Percentiles rank a stretch among this genome's conserved stretches.
phyloP scores from a whole-genome alignment of 1,140 invertebrate species.

The Euglossa dilemma region DNA sequence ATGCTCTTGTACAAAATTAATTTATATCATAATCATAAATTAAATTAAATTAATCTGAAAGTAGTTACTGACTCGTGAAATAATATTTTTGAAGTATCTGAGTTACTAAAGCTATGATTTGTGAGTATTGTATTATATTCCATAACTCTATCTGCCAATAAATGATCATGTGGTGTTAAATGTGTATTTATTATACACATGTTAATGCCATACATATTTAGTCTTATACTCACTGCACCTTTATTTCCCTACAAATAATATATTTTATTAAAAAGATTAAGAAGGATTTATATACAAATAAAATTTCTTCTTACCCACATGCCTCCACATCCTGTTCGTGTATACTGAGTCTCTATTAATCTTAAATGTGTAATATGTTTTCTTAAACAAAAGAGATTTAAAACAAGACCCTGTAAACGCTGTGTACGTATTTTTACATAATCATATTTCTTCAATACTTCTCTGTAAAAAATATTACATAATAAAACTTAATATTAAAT shows the following conservation, averaged over 20 bases:
- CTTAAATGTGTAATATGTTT: constrained; percentile 91
- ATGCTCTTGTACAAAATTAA: neutral
- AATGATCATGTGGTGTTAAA: constrained; percentile 93
- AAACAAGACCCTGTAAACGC: constrained; percentile 90
- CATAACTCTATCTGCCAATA: constrained; percentile 89
- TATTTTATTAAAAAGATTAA: neutral
- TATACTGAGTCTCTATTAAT: constrained; percentile 92
- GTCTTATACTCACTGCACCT: constrained; percentile 93
- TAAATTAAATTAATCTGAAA: neutral
- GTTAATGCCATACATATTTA: constrained; percentile 93
- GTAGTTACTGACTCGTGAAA: constrained; percentile 91
- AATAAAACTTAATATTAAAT: constrained; percentile 72
- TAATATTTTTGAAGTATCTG: constrained; percentile 91
- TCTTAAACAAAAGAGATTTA: constrained; percentile 89
- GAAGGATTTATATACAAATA: neutral
- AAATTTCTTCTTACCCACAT: constrained; percentile 87
- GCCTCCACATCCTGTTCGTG: constrained; percentile 93
- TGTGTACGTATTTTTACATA: constrained; percentile 91
- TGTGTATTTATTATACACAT: constrained; percentile 95
- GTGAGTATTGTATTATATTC: constrained; percentile 93
- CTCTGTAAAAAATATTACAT: constrained; percentile 80
- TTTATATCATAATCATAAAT: neutral
- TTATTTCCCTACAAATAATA: constrained; percentile 92
- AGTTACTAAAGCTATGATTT: constrained; percentile 87
- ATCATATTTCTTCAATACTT: constrained; percentile 86